Evolutionary conservation across 1,140 invertebrate genomes (phyloP).

Genomic region (Cardiocondyla obscurior): DNA sequence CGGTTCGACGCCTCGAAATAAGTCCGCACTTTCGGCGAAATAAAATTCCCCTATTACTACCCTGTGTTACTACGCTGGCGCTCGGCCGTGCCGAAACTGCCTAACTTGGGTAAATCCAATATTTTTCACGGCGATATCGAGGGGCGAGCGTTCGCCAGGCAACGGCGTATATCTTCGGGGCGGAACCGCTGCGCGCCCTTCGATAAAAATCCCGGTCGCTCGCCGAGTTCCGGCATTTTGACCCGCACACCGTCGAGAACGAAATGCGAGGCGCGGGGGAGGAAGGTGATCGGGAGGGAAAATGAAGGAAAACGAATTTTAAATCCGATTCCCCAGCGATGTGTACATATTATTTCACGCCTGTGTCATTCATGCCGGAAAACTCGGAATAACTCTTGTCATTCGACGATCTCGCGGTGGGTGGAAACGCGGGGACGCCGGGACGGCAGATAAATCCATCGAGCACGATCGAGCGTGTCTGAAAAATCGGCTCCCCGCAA

Average conservation of each 20-base stretch:
- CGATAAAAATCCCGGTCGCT: not conserved
- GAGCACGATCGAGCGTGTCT: conserved; percentile 25
- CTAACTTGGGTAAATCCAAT: conserved; percentile 33
- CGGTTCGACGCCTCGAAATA: conserved; percentile 62
- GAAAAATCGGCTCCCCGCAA: conserved; percentile 30
- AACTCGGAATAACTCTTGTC: conserved; percentile 17
- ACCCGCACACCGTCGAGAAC: too few species aligned
- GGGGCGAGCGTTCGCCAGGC: not conserved
- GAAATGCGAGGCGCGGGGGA: not conserved
- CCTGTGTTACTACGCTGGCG: not conserved
- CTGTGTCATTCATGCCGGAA: conserved; percentile 25
- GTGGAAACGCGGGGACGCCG: too few species aligned
- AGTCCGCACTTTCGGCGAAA: conserved; percentile 45
- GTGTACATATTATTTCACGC: conserved; percentile 17
- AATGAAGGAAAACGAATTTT: conserved; percentile 16
- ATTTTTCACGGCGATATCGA: conserved; percentile 48
- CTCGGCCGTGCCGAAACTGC: not conserved
- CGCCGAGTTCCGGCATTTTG: not conserved
- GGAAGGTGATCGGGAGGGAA: not conserved
- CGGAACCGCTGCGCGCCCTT: not conserved
- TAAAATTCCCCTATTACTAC: conserved; percentile 58
- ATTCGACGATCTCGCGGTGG: conserved; percentile 11
- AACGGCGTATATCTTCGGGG: not conserved
- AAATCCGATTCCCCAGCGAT: not conserved
- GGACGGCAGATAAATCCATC: conserved; percentile 8